These are phyloP conservation scores for Dinoponera quadriceps DNA, from an alignment of 1,140 invertebrate species.

Conservation along the genomic window DNA sequence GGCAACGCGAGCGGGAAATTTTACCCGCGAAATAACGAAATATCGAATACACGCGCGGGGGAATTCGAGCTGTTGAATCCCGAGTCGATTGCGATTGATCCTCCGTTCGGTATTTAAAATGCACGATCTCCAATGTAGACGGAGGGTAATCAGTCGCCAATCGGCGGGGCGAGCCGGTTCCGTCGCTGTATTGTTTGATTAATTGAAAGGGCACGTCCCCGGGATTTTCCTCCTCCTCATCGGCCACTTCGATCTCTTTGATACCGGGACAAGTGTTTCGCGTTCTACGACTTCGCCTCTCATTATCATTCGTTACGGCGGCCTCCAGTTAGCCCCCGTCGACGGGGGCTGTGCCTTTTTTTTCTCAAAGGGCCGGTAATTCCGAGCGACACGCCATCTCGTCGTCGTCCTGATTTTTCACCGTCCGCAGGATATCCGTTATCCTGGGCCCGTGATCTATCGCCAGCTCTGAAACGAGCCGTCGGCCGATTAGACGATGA, in stretches of 20 bases:
- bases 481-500: constrained; percentile 50
- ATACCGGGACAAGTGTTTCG: not conserved
- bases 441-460: constrained; percentile 31
- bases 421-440: constrained; percentile 36
- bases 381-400: not conserved
- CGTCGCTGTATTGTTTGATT: constrained; percentile 10
- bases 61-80: not conserved
- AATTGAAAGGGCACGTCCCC: not conserved
- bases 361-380: constrained; percentile 20
- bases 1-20: not conserved
- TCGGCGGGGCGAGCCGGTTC: not conserved
- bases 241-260: not conserved
- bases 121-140: constrained; percentile 15
- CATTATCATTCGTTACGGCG: not conserved
- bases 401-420: constrained; percentile 43
- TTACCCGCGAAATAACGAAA: not conserved
- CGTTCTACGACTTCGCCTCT: not conserved
- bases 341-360: not conserved
- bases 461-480: constrained; percentile 47
- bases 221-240: not conserved
- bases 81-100: not conserved
- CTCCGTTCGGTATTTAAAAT: not conserved
- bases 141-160: not conserved
- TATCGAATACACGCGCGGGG: not conserved
- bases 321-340: not conserved